phyloP scores from a whole-genome alignment of 2,888 invertebrate genomes.

The Timandra comae region DNA sequence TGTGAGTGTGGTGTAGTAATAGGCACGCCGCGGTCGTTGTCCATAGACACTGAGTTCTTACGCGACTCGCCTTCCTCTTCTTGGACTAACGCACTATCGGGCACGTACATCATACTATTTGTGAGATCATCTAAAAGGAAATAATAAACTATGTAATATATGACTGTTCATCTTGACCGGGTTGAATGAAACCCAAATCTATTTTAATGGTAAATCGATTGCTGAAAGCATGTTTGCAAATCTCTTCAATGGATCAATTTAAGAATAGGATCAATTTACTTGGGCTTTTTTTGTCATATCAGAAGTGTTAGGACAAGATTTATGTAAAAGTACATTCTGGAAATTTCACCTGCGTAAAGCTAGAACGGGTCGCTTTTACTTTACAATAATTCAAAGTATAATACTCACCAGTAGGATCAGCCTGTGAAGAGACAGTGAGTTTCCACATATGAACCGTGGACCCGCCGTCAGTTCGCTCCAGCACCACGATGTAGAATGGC shows the following conservation, averaged over 20 bases:
- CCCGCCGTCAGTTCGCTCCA: conserved; percentile 89
- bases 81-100: conserved; percentile 89
- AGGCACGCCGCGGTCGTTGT: conserved; percentile 58
- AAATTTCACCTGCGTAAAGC: too few species aligned
- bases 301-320: too few species aligned
- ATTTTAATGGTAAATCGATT: too few species aligned
- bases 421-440: conserved; percentile 90
- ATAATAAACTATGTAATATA: not conserved
- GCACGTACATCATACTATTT: conserved; percentile 93
- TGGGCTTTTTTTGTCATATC: too few species aligned
- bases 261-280: too few species aligned
- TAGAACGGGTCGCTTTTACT: too few species aligned
- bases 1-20: conserved; percentile 74
- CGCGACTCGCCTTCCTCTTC: conserved; percentile 84
- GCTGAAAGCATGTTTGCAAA: too few species aligned
- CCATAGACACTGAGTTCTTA: conserved; percentile 67
- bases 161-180: not conserved
- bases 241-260: too few species aligned
- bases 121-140: conserved; percentile 72
- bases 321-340: too few species aligned
- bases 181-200: not conserved
- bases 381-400: too few species aligned
- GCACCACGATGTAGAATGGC: conserved; percentile 95
- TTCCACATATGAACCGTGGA: conserved; percentile 98
- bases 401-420: conserved; percentile 54